phyloP scores from a whole-genome alignment of 2,113 vertebrate genomes.

The Phalacrocorax aristotelis region DNA sequence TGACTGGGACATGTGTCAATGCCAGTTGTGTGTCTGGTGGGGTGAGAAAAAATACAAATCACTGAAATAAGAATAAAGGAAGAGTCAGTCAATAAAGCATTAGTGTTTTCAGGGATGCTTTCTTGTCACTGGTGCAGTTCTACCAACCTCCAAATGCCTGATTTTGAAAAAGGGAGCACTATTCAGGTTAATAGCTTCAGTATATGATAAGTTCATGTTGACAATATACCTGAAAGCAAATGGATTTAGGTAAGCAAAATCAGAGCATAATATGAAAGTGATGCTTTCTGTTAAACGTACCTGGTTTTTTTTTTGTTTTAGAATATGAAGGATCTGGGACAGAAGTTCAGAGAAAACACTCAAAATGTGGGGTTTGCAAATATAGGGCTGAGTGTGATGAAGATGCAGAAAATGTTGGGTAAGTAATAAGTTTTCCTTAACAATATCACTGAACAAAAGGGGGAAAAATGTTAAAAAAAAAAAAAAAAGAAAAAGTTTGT shows the following conservation, averaged over 20 bases:
- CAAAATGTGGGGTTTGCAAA: slow-evolving; percentile 92
- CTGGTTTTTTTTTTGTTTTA: slow-evolving; percentile 64
- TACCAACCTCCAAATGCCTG: background rate
- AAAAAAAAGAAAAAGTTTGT: background rate
- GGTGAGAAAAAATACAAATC: background rate
- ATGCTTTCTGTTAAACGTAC: slow-evolving; percentile 19
- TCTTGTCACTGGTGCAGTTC: background rate
- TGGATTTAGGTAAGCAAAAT: slow-evolving; percentile 9
- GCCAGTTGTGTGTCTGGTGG: background rate
- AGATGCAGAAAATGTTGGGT: slow-evolving; percentile 95
- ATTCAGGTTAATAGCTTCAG: background rate
- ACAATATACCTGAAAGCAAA: background rate
- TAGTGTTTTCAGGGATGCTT: background rate
- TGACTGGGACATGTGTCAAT: background rate
- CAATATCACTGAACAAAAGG: background rate
- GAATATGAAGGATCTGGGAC: slow-evolving; percentile 90
- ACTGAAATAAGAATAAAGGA: background rate
- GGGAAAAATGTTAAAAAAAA: background rate
- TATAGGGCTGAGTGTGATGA: slow-evolving; percentile 95
- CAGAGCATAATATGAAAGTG: background rate
- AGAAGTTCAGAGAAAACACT: slow-evolving; percentile 88
- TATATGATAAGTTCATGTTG: background rate
- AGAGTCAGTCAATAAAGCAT: background rate
- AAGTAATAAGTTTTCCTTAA: slow-evolving; percentile 60
- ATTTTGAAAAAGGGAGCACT: background rate